Evolutionary conservation across 2,888 invertebrate genomes (phyloP).

Genomic region (Noctua janthina): DNA sequence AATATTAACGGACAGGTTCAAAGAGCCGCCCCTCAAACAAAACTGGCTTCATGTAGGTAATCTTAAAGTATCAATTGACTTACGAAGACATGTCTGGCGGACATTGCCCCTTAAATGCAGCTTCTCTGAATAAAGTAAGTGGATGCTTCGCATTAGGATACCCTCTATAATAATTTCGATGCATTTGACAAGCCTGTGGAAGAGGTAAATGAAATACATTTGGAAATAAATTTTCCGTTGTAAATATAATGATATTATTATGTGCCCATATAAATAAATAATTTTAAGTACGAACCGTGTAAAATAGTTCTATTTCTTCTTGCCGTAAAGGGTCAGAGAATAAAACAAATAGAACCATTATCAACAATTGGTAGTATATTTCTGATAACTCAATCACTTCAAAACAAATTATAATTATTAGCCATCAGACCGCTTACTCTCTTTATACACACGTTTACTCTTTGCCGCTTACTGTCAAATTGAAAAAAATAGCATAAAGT

Average conservation of each 20-base stretch:
- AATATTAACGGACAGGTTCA: background rate
- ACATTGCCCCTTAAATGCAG: slow-evolving; percentile 87
- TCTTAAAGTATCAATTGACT: slow-evolving; percentile 44
- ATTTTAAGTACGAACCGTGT: slow-evolving; percentile 70
- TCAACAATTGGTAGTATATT: background rate
- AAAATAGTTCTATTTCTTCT: slow-evolving; percentile 81
- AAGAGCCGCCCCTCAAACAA: background rate
- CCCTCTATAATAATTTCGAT: slow-evolving; percentile 91
- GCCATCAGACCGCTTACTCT: no score
- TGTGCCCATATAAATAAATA: background rate
- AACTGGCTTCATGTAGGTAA: background rate
- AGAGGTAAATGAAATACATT: background rate
- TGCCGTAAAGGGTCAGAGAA: slow-evolving; percentile 80
- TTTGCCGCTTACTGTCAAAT: no score
- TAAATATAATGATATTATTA: no score
- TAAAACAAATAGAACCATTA: slow-evolving; percentile 80
- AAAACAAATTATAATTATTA: background rate
- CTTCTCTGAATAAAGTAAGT: slow-evolving; percentile 86
- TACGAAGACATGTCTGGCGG: slow-evolving; percentile 86
- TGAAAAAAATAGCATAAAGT: no score
- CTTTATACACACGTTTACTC: no score
- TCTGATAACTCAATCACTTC: background rate
- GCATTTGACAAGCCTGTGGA: slow-evolving; percentile 57
- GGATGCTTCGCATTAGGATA: slow-evolving; percentile 90
- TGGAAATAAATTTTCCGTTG: background rate